phyloP scores from a whole-genome alignment of 2,113 vertebrate species.

The Poeciliopsis turrubarensis region DNA sequence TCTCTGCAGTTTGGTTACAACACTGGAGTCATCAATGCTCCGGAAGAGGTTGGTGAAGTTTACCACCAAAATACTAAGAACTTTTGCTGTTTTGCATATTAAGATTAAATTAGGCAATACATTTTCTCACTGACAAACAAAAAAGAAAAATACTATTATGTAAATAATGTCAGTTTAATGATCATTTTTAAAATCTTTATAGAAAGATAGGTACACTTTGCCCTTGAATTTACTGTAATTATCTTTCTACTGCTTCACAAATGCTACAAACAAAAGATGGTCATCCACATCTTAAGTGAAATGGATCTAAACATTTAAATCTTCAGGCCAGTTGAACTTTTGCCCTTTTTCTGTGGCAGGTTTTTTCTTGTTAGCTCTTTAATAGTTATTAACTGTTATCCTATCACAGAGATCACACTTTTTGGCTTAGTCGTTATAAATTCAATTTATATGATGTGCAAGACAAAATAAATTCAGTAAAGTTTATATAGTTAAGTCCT shows the following conservation, averaged over 20 bases:
- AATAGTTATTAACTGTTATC: not conserved
- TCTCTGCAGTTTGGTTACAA: conserved; percentile 96
- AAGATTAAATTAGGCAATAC: not conserved
- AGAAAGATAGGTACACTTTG: no score
- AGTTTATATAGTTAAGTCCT: not conserved
- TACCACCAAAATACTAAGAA: not conserved
- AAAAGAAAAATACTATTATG: not conserved
- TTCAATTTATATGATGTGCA: not conserved
- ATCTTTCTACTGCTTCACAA: no score
- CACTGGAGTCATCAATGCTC: conserved; percentile 95
- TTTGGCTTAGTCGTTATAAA: not conserved
- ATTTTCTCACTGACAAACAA: not conserved
- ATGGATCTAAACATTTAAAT: not conserved
- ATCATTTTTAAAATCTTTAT: no score
- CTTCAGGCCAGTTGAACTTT: not conserved
- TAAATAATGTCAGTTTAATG: no score
- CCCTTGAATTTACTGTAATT: no score
- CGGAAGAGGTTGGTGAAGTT: conserved; percentile 79
- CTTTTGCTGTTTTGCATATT: not conserved
- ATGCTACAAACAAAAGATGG: no score
- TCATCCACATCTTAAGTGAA: no score
- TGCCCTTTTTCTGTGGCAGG: no score
- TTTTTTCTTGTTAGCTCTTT: no score
- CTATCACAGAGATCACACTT: no score
- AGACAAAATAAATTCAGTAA: not conserved